Evolutionary conservation across 2,113 vertebrate genomes (phyloP), one percentile per base, ranked within the genome.

Genomic region (Amphiprion percula): DNA sequence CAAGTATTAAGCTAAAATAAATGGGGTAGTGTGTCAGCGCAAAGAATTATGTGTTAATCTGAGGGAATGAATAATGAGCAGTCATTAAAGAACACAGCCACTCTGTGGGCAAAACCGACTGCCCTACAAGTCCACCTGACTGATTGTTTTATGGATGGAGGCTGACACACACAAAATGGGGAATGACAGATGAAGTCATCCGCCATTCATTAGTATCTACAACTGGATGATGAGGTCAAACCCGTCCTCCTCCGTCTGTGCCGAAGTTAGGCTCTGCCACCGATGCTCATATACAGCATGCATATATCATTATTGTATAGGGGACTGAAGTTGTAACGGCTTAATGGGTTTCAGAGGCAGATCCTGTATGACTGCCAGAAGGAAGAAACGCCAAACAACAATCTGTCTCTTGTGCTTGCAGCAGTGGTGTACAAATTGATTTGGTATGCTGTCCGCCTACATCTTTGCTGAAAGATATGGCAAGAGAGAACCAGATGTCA

Each of bases 171-270:
- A 82, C 79, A 86, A 77, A 88, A 86, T 77, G 74, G 85, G 66
- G 71, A 80, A 79, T 87, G 84, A 93, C 81, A 80, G 84, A 90
- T 84, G 68, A 80, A 85, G 73, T 90, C 74, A 89, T 83, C 83
- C 80, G 87, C 63, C 68, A 53, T 77, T 88, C 83, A 90, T 93
- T 93, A 92, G 88, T 92, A 85, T 78, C 84, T 82, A 67, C 80
- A 84, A 82, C 71, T 80, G 76, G 77, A 85, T 91, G 89, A 92
- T 84, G 85, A 89, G 84, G 80, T 87, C 83, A 60, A 88, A 88
- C 37, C 77, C 66, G 37, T 46, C 53, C 50, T 85, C 68, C 50
- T 72, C 46, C 56, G 19, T 66, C 68, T 61, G 61, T n/a, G 47
- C 33, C 15, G 28, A 44, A 60, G 1, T 68, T 41, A 15, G 58